These are phyloP conservation scores for Cepphus grylle DNA, from an alignment of 2,113 vertebrate species.

Conservation along the genomic window DNA sequence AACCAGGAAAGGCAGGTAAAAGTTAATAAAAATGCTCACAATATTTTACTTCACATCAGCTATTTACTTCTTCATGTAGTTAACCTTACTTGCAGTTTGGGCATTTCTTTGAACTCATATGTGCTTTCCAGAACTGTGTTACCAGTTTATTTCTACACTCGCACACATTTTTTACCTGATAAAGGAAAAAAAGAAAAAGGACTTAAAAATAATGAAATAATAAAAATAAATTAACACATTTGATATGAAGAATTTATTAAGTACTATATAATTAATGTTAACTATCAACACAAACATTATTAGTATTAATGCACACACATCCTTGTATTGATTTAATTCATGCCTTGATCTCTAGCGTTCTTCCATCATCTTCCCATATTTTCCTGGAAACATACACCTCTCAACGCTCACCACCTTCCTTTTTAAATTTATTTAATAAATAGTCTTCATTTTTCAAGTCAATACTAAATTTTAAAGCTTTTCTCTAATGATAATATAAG, in stretches of 20 bases:
- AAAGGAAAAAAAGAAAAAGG: not conserved
- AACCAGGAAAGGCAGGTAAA: not conserved
- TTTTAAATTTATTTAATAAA: not conserved
- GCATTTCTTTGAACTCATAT: slow-evolving; percentile 84
- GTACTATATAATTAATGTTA: fast-evolving
- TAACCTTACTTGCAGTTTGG: slow-evolving; percentile 88
- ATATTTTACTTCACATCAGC: not conserved
- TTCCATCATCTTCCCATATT: not conserved
- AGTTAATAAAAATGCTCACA: not conserved
- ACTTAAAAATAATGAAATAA: not conserved
- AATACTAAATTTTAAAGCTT: not conserved
- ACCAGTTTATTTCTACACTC: slow-evolving; percentile 83
- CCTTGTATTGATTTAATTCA: not conserved
- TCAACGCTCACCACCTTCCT: not conserved
- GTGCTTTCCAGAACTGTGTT: slow-evolving; percentile 83
- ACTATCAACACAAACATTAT: not conserved
- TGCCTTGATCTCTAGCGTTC: not conserved
- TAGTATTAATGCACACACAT: not conserved
- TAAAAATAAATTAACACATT: not conserved
- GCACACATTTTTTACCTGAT: slow-evolving; percentile 90
- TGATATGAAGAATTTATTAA: not conserved
- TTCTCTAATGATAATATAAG: not conserved
- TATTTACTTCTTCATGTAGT: not conserved
- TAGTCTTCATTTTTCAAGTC: not conserved
- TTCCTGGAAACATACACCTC: not conserved